Base-by-base conservation (phyloP, 2,113 vertebrate genomes). In the Labrus mixtus region DNA sequence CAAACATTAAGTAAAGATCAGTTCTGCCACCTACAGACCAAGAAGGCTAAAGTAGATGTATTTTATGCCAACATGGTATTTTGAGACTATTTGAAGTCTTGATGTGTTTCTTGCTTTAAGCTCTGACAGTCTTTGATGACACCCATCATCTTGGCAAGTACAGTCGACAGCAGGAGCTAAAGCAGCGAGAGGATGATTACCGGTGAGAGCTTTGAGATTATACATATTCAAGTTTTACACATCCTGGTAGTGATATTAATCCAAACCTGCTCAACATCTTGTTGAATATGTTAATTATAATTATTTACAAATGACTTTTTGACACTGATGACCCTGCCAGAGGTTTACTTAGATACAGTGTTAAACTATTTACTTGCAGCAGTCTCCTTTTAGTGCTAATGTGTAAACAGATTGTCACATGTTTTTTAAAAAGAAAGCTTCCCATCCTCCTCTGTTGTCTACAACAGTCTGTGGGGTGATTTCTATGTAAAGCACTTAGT, bases 61-160 rank as follows among this genome's bases (percentile, higher is more conserved):
- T 46, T 67, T 1, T 8, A 19, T 57, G 6, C 16, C 4, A 4
- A 45, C 12, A 66, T 29, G 3, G 11, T 41, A 11, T 15, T 10
- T 41, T 43, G 43, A 15, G 50, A 54, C 25, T 5, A 1, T 16
- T 67, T 29, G 3, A 67, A 70, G 50, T 12, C 12, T 41, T 23
- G 0, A 2, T 41, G 7, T 60, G 17, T 0, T 54, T 65, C 8
- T 64, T 55, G 25, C 46, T 57, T 63, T 1, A 51, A 91, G 88
- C 85, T 63, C 58, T 88, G 20, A 87, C 3, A 77, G 41, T 84
- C 73, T 75, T 62, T 50, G 56, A 90, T 0, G 89, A 92, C 45
- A 57, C 0, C 17, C 23, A 64, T 55, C 8, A 22, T 60, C 66
- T 76, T 10, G 81, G 77, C 33, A 39, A 0, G 13, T 56, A 70